Conservation (phyloP, 2,113 vertebrate species). For the Prionailurus viverrinus region DNA sequence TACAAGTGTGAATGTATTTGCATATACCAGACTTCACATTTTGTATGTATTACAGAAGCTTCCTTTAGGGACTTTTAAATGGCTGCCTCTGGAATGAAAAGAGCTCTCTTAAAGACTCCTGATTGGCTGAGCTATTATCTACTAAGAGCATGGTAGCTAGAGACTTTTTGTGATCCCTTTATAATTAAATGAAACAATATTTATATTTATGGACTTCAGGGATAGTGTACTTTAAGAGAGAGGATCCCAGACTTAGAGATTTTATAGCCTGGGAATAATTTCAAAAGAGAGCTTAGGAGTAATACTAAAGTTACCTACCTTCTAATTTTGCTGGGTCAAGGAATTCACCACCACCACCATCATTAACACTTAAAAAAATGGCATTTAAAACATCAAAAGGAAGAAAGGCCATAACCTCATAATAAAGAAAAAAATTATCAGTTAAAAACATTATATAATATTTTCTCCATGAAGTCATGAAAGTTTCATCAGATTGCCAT, state of each 20-base stretch:
- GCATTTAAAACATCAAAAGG: conserved; percentile 32
- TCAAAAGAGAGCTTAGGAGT: background rate
- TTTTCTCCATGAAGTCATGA: background rate
- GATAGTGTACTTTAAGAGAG: background rate
- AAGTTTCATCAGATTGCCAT: background rate
- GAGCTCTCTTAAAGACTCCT: background rate
- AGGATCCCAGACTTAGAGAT: background rate
- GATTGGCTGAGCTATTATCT: background rate
- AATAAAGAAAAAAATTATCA: conserved; percentile 3
- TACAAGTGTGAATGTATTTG: background rate
- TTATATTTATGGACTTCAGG: background rate
- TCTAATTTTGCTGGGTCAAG: conserved; percentile 44
- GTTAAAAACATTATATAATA: background rate
- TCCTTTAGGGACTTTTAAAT: background rate
- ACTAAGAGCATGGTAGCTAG: background rate
- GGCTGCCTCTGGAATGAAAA: background rate
- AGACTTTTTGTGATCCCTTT: background rate
- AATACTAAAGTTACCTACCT: conserved; percentile 35
- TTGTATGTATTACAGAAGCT: conserved; percentile 3
- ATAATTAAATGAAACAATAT: conserved; percentile 33
- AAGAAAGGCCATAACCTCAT: background rate
- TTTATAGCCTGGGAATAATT: background rate
- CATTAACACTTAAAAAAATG: background rate
- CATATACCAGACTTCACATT: background rate
- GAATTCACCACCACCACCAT: background rate